Percentiles rank a stretch among this genome's conserved stretches.
These are phyloP conservation scores for Syndactyla subalaris DNA, from an alignment of 2,797 vertebrate genomes.

Conservation along the genomic window DNA sequence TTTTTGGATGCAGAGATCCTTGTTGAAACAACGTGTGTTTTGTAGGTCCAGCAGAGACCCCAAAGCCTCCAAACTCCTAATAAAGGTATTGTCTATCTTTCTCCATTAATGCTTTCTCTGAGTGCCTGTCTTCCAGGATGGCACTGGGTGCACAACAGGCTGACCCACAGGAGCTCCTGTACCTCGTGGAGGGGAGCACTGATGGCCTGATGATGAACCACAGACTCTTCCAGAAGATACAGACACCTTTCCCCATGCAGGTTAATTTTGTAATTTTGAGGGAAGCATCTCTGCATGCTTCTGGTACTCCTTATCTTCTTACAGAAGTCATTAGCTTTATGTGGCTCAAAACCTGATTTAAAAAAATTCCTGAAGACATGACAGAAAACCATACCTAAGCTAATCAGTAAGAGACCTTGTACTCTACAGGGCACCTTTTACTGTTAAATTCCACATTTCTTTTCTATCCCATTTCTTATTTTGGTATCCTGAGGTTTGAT, in stretches of 20 bases:
- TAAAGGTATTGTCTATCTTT: too few relatives aligned
- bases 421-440: background rate
- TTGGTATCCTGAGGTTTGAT: accelerated
- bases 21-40: too few relatives aligned
- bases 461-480: background rate
- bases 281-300: background rate
- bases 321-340: background rate
- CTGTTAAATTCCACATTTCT: background rate
- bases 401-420: background rate
- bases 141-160: background rate
- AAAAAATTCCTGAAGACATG: background rate
- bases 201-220: background rate
- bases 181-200: background rate
- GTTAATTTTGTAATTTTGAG: background rate
- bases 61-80: too few relatives aligned
- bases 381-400: background rate
- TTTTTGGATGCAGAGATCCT: too few relatives aligned
- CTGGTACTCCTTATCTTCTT: background rate
- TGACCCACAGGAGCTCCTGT: background rate
- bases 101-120: too few relatives aligned
- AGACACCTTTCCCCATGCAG: background rate
- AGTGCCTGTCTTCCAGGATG: too few relatives aligned
- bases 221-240: background rate
- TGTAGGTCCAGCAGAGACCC: too few relatives aligned
- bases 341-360: background rate